Percentiles rank a stretch among this genome's conserved stretches.
These are phyloP conservation scores for Deilephila elpenor DNA, from an alignment of 2,888 invertebrate genomes.

Conservation along the genomic window DNA sequence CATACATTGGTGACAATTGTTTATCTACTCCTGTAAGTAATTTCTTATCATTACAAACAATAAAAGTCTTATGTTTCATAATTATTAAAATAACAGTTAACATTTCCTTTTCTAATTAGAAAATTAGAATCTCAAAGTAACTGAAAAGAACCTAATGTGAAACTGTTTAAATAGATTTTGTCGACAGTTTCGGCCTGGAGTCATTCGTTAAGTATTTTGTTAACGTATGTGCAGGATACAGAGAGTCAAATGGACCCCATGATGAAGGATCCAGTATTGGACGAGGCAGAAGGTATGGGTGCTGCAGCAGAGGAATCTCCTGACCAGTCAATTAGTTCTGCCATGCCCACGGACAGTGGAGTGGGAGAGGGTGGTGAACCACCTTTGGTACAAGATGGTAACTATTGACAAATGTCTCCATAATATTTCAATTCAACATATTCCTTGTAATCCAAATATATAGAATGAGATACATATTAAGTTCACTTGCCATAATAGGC, in stretches of 20 bases:
- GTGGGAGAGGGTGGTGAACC: constrained; percentile 73
- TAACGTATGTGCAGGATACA: constrained; percentile 56
- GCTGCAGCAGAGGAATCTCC: constrained; percentile 76
- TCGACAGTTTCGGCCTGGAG: too few species aligned
- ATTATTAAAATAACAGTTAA: too few species aligned
- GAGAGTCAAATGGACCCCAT: constrained; percentile 70
- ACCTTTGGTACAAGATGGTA: constrained; percentile 76
- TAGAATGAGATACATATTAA: too few species aligned
- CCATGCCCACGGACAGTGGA: constrained; percentile 73
- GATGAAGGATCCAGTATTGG: constrained; percentile 67
- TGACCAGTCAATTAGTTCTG: constrained; percentile 80
- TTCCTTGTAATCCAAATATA: too few species aligned
- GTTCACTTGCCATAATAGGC: too few species aligned
- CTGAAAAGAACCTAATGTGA: too few species aligned
- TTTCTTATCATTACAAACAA: not conserved
- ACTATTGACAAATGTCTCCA: constrained; percentile 29
- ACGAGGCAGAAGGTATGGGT: constrained; percentile 64
- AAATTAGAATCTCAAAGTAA: too few species aligned
- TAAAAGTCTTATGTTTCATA: too few species aligned
- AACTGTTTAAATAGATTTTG: too few species aligned
- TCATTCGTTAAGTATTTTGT: not conserved
- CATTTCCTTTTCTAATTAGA: too few species aligned
- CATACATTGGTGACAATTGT: constrained; percentile 81
- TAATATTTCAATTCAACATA: too few species aligned
- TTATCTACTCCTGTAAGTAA: constrained; percentile 77